A percentile compares a stretch with the other conserved stretches of the same genome.
Evolutionary conservation across 2,797 vertebrate genomes (phyloP).

Genomic region (Picus viridis): DNA sequence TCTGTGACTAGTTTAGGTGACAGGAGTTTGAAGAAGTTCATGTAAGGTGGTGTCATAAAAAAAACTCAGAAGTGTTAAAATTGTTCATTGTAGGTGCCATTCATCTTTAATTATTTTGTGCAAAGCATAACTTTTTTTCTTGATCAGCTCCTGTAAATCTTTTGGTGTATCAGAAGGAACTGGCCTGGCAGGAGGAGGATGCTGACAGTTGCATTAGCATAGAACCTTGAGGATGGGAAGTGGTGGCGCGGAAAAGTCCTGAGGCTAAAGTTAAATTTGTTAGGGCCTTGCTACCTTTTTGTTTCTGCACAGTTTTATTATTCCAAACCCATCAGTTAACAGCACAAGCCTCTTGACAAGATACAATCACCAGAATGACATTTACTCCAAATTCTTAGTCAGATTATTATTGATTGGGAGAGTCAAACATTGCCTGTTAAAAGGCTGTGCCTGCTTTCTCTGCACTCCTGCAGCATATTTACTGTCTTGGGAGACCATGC

Average conservation of each 20-base stretch:
- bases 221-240: neutral
- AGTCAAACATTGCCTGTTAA: neutral
- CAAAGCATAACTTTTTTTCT: neutral
- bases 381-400: slow-evolving; percentile 16
- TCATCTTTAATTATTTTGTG: neutral
- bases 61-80: neutral
- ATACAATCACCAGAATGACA: neutral
- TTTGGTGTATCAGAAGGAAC: neutral
- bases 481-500: accelerated
- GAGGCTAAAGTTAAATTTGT: neutral
- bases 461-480: neutral
- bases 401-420: neutral
- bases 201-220: neutral
- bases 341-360: neutral
- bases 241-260: too few species aligned
- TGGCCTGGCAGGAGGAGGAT: neutral
- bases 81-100: neutral
- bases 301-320: neutral
- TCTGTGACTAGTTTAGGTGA: neutral
- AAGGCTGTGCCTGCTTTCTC: neutral
- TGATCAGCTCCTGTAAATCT: neutral
- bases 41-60: neutral
- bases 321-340: neutral
- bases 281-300: neutral
- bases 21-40: neutral